Evolutionary conservation across 1,140 invertebrate genomes (phyloP).

Genomic region (Drosophila novamexicana): DNA sequence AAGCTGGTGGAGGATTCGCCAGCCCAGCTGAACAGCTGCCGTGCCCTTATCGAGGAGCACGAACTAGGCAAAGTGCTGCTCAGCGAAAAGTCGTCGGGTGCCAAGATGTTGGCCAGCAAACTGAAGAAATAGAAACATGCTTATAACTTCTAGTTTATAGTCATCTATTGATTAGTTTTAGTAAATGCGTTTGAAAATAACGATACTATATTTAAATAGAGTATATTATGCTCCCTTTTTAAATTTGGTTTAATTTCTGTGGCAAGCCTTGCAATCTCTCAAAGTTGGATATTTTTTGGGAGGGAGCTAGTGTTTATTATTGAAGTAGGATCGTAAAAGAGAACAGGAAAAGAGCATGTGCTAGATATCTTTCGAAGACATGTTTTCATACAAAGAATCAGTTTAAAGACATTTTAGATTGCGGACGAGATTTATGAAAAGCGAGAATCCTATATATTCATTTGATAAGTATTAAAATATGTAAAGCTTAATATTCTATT

Average conservation of each 20-base stretch:
- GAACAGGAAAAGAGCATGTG: too few species aligned
- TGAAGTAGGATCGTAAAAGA: too few species aligned
- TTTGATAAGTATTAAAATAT: too few species aligned
- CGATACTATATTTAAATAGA: background rate
- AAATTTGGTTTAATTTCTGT: background rate
- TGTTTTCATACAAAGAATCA: too few species aligned
- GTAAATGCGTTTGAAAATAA: background rate
- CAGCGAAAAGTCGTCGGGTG: constrained; percentile 84
- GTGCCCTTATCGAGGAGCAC: constrained; percentile 30
- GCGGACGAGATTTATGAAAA: too few species aligned
- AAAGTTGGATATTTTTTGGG: too few species aligned
- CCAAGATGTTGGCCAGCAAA: constrained; percentile 86
- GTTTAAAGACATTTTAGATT: too few species aligned
- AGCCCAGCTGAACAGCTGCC: constrained; percentile 19
- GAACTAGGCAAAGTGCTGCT: constrained; percentile 73
- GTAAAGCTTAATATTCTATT: background rate
- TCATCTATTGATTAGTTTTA: constrained; percentile 5
- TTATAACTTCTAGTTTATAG: background rate
- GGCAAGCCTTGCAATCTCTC: too few species aligned
- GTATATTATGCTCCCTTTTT: constrained; percentile 4
- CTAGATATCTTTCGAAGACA: too few species aligned
- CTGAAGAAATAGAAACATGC: constrained; percentile 23
- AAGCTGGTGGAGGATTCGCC: constrained; percentile 85
- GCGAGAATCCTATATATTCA: too few species aligned
- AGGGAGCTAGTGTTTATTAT: too few species aligned